phyloP scores from a whole-genome alignment of 2,113 vertebrate genomes.

The Podocnemis expansa region DNA sequence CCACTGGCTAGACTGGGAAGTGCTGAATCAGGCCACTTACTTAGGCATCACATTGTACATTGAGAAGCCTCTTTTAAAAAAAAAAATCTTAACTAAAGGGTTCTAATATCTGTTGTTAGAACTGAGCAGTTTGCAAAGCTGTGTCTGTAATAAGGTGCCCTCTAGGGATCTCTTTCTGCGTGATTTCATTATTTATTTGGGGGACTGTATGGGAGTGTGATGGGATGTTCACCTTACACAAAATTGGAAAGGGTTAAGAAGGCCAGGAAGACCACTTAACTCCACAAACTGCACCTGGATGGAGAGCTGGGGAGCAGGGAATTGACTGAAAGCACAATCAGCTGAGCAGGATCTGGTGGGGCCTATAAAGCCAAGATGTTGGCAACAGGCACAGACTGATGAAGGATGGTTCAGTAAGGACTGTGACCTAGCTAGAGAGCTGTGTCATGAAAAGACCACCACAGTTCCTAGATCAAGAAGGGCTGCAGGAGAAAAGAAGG shows the following conservation, averaged over 20 bases:
- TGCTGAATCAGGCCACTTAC: not conserved
- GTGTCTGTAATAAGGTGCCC: not conserved
- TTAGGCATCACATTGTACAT: not conserved
- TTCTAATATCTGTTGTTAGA: not conserved
- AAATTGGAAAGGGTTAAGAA: not conserved
- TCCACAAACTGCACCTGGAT: not conserved
- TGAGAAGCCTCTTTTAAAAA: not conserved
- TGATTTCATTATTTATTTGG: not conserved
- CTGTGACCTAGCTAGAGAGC: not conserved
- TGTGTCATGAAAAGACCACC: not conserved
- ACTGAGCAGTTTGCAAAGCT: not conserved
- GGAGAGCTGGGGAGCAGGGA: not conserved
- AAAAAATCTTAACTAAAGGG: not conserved
- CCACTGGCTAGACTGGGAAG: not conserved
- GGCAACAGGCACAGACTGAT: not conserved
- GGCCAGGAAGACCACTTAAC: not conserved
- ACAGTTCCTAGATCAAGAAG: not conserved
- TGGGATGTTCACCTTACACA: not conserved
- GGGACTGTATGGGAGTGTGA: not conserved
- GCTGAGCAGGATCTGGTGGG: not conserved
- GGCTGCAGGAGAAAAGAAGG: too few species aligned
- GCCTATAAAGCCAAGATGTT: not conserved
- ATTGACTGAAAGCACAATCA: not conserved
- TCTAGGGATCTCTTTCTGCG: not conserved
- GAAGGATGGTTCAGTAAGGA: not conserved